phyloP scores from a whole-genome alignment of 2,113 vertebrate genomes.

The Anas platyrhynchos region DNA sequence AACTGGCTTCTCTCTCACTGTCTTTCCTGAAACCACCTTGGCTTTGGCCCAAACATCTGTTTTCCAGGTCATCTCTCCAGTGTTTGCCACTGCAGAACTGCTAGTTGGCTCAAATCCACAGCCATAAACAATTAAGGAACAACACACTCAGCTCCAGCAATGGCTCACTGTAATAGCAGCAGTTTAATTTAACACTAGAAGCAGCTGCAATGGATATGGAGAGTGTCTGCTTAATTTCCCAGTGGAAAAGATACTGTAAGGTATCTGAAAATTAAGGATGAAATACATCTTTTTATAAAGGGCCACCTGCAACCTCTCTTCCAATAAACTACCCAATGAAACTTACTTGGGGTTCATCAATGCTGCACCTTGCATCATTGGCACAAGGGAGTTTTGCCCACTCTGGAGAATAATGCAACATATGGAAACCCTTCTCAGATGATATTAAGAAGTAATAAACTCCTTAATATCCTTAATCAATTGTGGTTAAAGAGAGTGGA shows the following conservation, averaged over 20 bases:
- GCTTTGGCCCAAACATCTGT: slow-evolving; percentile 59
- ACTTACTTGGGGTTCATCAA: neutral
- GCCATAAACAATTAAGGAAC: slow-evolving; percentile 37
- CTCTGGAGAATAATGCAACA: neutral
- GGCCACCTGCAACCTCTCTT: slow-evolving; percentile 3
- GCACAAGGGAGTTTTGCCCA: neutral
- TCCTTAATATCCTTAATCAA: slow-evolving; percentile 2
- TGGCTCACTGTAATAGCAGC: neutral
- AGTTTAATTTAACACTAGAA: slow-evolving; percentile 47
- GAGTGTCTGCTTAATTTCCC: slow-evolving; percentile 53
- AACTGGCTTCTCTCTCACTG: slow-evolving; percentile 23
- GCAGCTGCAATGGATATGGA: slow-evolving; percentile 46
- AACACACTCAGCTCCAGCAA: slow-evolving; percentile 3
- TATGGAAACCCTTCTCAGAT: neutral
- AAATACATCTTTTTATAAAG: neutral
- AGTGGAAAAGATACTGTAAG: neutral
- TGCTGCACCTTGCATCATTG: neutral
- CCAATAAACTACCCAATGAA: neutral
- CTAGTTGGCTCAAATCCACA: slow-evolving; percentile 25
- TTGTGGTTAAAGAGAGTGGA: neutral
- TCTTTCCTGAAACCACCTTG: slow-evolving; percentile 32
- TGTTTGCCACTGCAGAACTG: neutral
- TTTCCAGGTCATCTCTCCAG: slow-evolving; percentile 29
- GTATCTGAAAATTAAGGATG: neutral
- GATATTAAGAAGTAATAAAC: slow-evolving; percentile 23